Conservation (phyloP, 2,888 invertebrate species). For the Trachelus stipa region DNA sequence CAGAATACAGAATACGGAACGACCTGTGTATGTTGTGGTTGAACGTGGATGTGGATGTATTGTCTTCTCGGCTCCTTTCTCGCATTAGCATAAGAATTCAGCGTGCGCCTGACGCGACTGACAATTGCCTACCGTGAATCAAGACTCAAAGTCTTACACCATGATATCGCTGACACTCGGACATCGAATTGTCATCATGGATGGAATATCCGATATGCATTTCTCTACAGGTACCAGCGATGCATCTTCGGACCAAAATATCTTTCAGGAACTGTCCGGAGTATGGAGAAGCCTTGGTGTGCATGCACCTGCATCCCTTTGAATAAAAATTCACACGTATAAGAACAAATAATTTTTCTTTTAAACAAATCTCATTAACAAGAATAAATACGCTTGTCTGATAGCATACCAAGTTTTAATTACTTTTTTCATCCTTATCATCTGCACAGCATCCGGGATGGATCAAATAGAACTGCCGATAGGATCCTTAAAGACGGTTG, state of each 20-base stretch:
- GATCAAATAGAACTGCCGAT: not conserved
- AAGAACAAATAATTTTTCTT: not conserved
- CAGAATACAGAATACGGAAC: slow-evolving; percentile 54
- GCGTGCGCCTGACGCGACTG: slow-evolving; percentile 65
- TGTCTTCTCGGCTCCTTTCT: slow-evolving; percentile 67
- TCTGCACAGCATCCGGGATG: not conserved
- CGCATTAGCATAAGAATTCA: slow-evolving; percentile 68
- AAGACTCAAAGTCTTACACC: slow-evolving; percentile 52
- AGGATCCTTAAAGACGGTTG: not conserved
- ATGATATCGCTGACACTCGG: slow-evolving; percentile 42
- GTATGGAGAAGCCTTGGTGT: not conserved
- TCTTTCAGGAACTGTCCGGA: not conserved
- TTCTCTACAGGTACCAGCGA: not conserved
- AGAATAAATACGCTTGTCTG: not conserved
- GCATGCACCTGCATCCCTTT: not conserved
- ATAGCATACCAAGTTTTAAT: not conserved
- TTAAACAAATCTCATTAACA: not conserved
- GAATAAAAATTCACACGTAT: not conserved
- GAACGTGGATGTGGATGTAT: slow-evolving; percentile 52
- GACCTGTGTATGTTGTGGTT: slow-evolving; percentile 29
- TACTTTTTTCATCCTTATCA: not conserved
- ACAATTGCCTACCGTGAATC: slow-evolving; percentile 58
- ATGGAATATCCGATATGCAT: slow-evolving; percentile 33
- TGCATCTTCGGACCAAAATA: not conserved
- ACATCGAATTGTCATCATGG: slow-evolving; percentile 45